These are phyloP conservation scores for Zelostemma sp. DNA, from an alignment of 1,140 invertebrate genomes.

Conservation along the genomic window DNA sequence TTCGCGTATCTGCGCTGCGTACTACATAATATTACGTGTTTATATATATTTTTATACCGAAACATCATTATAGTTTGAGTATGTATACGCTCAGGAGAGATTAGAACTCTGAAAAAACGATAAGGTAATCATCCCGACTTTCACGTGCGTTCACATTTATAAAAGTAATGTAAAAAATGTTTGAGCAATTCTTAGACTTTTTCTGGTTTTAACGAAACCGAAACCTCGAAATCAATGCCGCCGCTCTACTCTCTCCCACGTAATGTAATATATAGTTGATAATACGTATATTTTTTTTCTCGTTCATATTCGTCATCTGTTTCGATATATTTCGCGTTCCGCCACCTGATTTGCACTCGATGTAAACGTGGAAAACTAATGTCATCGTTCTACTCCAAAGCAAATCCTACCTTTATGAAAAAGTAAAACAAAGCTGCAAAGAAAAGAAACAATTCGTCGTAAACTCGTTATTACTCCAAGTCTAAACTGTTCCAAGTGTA, in stretches of 20 bases:
- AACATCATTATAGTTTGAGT: slow-evolving; percentile 46
- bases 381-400: slow-evolving; percentile 8
- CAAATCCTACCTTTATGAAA: too few relatives aligned
- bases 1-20: slow-evolving; percentile 36
- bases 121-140: slow-evolving; percentile 2
- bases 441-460: too few relatives aligned
- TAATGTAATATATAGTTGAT: slow-evolving; percentile 42
- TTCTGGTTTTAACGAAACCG: slow-evolving; percentile 24
- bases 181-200: slow-evolving; percentile 45
- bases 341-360: slow-evolving; percentile 19
- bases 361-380: slow-evolving; percentile 30
- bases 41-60: slow-evolving; percentile 40
- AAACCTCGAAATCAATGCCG: slow-evolving; percentile 22
- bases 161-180: slow-evolving; percentile 40
- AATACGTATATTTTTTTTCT: slow-evolving; percentile 41
- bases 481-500: too few relatives aligned
- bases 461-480: too few relatives aligned
- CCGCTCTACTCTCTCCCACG: slow-evolving; percentile 36
- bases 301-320: slow-evolving; percentile 35
- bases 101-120: slow-evolving; percentile 34
- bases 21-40: slow-evolving; percentile 38
- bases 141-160: slow-evolving; percentile 14
- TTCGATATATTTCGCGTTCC: slow-evolving; percentile 35
- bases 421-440: too few relatives aligned
- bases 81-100: slow-evolving; percentile 41